Base-by-base conservation (phyloP, 2,888 invertebrate species). In the Lasioglossum marginatum region DNA sequence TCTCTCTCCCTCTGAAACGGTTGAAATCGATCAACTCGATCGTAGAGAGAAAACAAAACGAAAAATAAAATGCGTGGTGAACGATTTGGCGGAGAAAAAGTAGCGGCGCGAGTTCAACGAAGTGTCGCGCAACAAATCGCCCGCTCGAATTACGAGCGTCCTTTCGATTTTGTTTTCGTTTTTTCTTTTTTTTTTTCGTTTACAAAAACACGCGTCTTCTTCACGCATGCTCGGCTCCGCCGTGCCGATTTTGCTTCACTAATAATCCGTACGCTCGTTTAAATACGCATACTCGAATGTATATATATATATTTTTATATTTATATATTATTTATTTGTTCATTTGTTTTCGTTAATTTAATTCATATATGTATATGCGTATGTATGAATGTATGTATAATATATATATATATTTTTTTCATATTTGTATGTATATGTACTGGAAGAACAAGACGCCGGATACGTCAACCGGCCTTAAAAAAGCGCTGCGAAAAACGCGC, bases 361-460 rank as follows among this genome's bases (percentile, higher is more conserved):
- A 68, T 77, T 66, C 45, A 83, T 87, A 82, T 83, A 87, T 84
- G 74, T 83, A 48, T 72, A 72, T 84, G 70, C 80, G 52, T 79
- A 57, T 77, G 57, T 77, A 78, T 75, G 63, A 63, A 81, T 85
- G 71, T 75, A 63, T 82, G 71, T 79, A 77, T 83, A 83, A 70
- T 79, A 70, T 80, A 63, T 86, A 81, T 81, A 72, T 82, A 66
- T 79, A 66, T 85, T 83, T 70, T 86, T 79, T 78, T 88, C 78
- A 79, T 83, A 60, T 84, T 82, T 83, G 74, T 78, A 66, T 74
- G 82, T 87, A 85, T 88, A 88, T 90, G 89, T 92, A 92, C 86
- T 94, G 94, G 94, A 94, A 94, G 93, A 94, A 94, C 94, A 92
- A 93, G 93, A 93, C 92, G 92, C 93, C 93, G 83, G 91, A 77